These are phyloP conservation scores for Xenotilapia longispinis DNA, from an alignment of 2,113 vertebrate species.

Conservation along the genomic window DNA sequence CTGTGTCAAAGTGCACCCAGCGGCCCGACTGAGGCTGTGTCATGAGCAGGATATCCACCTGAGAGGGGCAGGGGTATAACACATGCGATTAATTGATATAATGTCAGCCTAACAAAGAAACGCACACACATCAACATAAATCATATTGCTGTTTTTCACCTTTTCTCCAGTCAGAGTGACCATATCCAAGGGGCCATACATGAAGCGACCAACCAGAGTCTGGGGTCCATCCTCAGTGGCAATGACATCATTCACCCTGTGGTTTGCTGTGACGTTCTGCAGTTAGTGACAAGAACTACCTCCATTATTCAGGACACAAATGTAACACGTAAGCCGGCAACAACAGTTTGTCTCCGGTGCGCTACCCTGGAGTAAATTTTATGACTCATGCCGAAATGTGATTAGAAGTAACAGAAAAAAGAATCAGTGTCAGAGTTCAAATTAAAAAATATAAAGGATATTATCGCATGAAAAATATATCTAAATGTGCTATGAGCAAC, in stretches of 20 bases:
- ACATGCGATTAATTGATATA: neutral
- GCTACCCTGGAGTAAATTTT: neutral
- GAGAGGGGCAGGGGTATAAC: neutral
- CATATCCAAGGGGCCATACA: constrained; percentile 98
- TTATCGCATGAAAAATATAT: neutral
- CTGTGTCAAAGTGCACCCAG: constrained; percentile 94
- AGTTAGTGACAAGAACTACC: constrained; percentile 25
- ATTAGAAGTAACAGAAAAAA: neutral
- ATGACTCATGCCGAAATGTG: neutral
- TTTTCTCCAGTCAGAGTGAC: constrained; percentile 96
- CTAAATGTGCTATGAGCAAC: neutral
- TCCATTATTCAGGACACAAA: neutral
- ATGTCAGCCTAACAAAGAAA: neutral
- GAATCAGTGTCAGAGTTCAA: neutral
- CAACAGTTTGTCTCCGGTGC: neutral
- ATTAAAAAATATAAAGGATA: neutral
- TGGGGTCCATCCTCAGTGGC: constrained; percentile 87
- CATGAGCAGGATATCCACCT: constrained; percentile 95
- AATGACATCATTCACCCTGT: constrained; percentile 91
- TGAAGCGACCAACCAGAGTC: constrained; percentile 90
- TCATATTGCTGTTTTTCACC: constrained; percentile 60
- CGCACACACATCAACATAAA: neutral
- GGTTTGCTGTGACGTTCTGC: constrained; percentile 94
- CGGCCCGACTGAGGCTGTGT: constrained; percentile 87
- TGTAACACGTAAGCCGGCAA: neutral